Conservation (phyloP, 2,888 invertebrate genomes). For the Zhengitettix transpicula region DNA sequence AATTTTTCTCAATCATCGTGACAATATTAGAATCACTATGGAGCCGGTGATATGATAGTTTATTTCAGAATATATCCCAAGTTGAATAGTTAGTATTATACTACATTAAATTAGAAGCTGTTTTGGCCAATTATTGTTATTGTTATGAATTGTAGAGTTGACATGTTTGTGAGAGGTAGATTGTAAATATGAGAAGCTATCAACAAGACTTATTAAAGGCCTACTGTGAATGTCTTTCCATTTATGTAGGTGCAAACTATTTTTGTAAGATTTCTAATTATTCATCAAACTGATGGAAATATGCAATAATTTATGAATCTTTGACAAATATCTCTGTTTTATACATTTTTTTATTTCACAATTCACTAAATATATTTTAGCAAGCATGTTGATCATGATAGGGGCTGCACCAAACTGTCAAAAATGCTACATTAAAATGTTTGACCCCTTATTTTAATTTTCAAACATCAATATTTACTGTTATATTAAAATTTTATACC, state of each 20-base stretch:
- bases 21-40: conserved; percentile 9
- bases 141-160: neutral
- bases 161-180: neutral
- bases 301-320: conserved; percentile 13
- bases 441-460: too few species aligned
- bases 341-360: too few species aligned
- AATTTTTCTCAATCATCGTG: conserved; percentile 9
- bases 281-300: conserved; percentile 12
- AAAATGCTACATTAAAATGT: too few species aligned
- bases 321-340: neutral
- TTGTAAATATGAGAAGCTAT: neutral
- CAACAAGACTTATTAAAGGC: conserved; percentile 8
- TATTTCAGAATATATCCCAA: neutral
- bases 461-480: too few species aligned
- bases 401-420: too few species aligned
- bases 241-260: conserved; percentile 14
- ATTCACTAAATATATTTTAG: too few species aligned
- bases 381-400: too few species aligned
- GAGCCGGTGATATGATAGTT: neutral
- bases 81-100: too few species aligned
- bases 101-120: too few species aligned
- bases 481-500: too few species aligned
- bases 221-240: conserved; percentile 15
- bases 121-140: conserved; percentile 1
- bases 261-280: conserved; percentile 14